A percentile compares a stretch with the other conserved stretches of the same genome.
These are phyloP conservation scores for Dendrolimus punctatus DNA, from an alignment of 1,140 invertebrate species.

Conservation along the genomic window DNA sequence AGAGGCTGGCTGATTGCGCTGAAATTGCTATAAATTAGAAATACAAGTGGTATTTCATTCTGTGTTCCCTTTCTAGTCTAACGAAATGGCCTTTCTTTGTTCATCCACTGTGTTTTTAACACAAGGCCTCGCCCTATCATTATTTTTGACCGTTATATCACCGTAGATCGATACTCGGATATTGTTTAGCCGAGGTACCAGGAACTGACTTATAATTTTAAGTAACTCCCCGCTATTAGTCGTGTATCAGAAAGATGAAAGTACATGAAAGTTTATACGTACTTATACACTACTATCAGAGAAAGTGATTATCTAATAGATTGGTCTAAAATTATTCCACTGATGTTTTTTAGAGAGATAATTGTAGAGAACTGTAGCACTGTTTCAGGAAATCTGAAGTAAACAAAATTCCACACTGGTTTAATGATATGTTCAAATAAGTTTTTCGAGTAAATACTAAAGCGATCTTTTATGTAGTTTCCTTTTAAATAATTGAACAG, in stretches of 20 bases:
- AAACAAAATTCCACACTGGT: no score
- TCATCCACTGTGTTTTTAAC: constrained; percentile 34
- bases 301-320: constrained; percentile 22
- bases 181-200: constrained; percentile 17
- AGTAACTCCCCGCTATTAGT: constrained; percentile 11
- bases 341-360: no score
- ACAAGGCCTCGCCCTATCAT: constrained; percentile 26
- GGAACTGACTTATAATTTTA: constrained; percentile 10
- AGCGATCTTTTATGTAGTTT: no score
- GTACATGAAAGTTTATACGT: constrained; percentile 16
- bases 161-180: constrained; percentile 11
- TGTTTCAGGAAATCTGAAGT: no score
- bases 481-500: no score
- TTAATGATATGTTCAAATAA: no score
- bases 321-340: constrained; percentile 5
- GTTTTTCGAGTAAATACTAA: no score
- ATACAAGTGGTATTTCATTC: constrained; percentile 53
- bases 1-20: constrained; percentile 48
- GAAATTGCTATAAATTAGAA: constrained; percentile 67
- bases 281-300: constrained; percentile 16
- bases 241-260: constrained; percentile 16
- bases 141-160: constrained; percentile 23
- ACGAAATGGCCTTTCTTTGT: constrained; percentile 67
- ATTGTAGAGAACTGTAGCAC: no score
- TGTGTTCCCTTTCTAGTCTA: constrained; percentile 62